Percentiles rank a stretch among this genome's conserved stretches.
Evolutionary conservation across 2,113 vertebrate species (phyloP).

Genomic region (Pomatostomus ruficeps): DNA sequence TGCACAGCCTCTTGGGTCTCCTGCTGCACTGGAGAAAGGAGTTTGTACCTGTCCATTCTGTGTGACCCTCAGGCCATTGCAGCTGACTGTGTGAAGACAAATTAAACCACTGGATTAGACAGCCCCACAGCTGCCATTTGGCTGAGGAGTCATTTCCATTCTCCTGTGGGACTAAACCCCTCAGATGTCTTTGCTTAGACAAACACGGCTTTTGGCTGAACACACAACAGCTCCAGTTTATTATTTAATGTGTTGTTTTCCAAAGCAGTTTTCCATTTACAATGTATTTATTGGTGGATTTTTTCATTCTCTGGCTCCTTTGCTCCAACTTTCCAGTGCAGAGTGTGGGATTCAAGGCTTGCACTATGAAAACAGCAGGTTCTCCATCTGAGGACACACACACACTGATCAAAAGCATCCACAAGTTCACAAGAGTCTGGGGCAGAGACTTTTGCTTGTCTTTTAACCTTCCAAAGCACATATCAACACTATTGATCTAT

Average conservation of each 20-base stretch:
- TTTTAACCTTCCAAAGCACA: not conserved
- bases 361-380: not conserved
- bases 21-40: not conserved
- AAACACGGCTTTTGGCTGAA: not conserved
- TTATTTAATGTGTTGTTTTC: not conserved
- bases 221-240: not conserved
- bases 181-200: not conserved
- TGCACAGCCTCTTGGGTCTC: not conserved
- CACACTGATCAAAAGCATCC: not conserved
- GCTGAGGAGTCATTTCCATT: not conserved
- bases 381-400: not conserved
- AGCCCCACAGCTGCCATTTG: not conserved
- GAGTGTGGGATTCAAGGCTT: not conserved
- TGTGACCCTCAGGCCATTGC: accelerated
- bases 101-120: not conserved
- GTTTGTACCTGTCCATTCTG: not conserved
- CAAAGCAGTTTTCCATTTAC: not conserved
- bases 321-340: not conserved
- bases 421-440: not conserved
- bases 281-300: not conserved
- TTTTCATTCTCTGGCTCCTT: not conserved
- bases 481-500: not conserved
- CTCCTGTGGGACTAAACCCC: not conserved
- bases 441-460: not conserved
- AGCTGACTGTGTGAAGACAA: not conserved